A percentile compares a stretch with the other conserved stretches of the same genome.
Conservation (phyloP, 2,888 invertebrate species). For the Harpalus rubripes region DNA sequence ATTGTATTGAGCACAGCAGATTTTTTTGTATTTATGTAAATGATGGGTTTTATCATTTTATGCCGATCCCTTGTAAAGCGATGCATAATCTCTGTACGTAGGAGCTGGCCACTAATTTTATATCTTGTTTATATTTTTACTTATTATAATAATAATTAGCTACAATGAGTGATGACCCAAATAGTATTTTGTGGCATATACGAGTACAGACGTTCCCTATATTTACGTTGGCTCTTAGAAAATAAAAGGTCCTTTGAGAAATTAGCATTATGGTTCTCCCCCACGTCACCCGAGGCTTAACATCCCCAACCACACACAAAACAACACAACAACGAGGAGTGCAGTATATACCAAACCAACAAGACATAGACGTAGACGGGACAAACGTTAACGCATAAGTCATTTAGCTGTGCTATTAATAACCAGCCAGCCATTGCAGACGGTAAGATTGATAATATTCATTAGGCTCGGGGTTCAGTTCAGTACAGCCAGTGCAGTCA, state of each 20-base stretch:
- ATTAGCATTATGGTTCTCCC: background rate
- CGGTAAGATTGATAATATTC: slow-evolving; percentile 49
- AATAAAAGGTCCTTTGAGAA: background rate
- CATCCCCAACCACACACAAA: slow-evolving; percentile 50
- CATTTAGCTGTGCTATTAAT: slow-evolving; percentile 47
- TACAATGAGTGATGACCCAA: too few species aligned
- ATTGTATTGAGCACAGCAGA: too few species aligned
- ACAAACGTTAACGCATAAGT: slow-evolving; percentile 54
- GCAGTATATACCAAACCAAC: slow-evolving; percentile 10
- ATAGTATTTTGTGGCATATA: background rate
- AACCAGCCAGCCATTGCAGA: slow-evolving; percentile 7
- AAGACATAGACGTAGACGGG: slow-evolving; percentile 19
- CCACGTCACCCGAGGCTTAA: slow-evolving; percentile 19
- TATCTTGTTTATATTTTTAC: background rate
- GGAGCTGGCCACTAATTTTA: too few species aligned
- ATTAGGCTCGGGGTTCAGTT: slow-evolving; percentile 24
- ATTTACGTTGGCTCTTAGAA: background rate
- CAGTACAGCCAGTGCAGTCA: background rate
- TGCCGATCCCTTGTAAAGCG: too few species aligned
- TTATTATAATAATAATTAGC: too few species aligned
- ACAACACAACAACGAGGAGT: slow-evolving; percentile 37
- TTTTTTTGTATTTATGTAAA: too few species aligned
- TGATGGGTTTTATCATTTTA: too few species aligned
- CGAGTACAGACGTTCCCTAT: background rate
- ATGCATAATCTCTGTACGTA: too few species aligned